Conservation (phyloP, 2,888 invertebrate genomes). For the Zeuzera pyrina region DNA sequence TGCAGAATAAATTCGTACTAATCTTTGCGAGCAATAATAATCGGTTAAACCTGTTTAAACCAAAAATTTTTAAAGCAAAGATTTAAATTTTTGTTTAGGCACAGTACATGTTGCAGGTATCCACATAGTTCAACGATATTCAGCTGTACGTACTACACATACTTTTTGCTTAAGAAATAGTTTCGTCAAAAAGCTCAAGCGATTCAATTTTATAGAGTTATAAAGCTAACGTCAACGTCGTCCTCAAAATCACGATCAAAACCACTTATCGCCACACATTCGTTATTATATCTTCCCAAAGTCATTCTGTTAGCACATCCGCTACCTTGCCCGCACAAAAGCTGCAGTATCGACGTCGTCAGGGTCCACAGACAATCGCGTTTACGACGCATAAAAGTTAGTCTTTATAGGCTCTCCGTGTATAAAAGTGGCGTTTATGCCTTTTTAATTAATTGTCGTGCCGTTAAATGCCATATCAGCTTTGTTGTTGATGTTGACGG, state of each 20-base stretch:
- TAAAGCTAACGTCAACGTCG: too few relatives aligned
- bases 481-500: slow-evolving; percentile 57
- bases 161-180: too few relatives aligned
- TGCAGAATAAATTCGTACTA: too few relatives aligned
- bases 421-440: slow-evolving; percentile 71
- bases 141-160: too few relatives aligned
- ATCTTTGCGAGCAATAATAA: too few relatives aligned
- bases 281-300: slow-evolving; percentile 30
- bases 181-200: too few relatives aligned
- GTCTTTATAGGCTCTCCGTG: slow-evolving; percentile 68
- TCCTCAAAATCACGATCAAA: slow-evolving; percentile 8
- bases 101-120: too few relatives aligned
- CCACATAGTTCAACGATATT: too few relatives aligned
- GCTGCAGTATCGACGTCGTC: slow-evolving; percentile 47
- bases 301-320: slow-evolving; percentile 27
- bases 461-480: slow-evolving; percentile 67
- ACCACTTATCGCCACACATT: slow-evolving; percentile 18
- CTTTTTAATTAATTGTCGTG: slow-evolving; percentile 71
- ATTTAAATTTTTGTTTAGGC: too few relatives aligned
- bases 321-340: slow-evolving; percentile 26
- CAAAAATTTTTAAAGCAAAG: too few relatives aligned
- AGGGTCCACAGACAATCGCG: slow-evolving; percentile 66
- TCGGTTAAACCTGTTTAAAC: too few relatives aligned
- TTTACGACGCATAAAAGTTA: slow-evolving; percentile 74
- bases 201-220: too few relatives aligned